phyloP scores from a whole-genome alignment of 1,140 invertebrate genomes.

The Diabrotica virgifera region DNA sequence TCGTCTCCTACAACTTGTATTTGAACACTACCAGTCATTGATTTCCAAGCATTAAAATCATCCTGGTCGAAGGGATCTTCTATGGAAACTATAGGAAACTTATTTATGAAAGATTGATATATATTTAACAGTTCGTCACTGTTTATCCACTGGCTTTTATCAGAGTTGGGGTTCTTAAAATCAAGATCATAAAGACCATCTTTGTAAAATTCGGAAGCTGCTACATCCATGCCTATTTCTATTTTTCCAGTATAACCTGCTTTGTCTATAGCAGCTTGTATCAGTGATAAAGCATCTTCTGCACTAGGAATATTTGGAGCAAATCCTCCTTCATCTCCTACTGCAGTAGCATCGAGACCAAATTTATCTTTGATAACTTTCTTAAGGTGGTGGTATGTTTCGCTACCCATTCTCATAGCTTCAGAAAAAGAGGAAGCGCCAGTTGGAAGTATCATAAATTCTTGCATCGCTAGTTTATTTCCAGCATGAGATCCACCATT shows the following conservation, averaged over 20 bases:
- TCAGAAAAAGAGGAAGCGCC: slow-evolving; percentile 91
- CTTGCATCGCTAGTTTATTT: slow-evolving; percentile 97
- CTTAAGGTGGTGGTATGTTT: slow-evolving; percentile 96
- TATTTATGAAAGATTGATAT: slow-evolving; percentile 88
- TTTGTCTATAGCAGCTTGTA: slow-evolving; percentile 88
- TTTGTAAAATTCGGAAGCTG: slow-evolving; percentile 92
- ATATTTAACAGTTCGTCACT: slow-evolving; percentile 82
- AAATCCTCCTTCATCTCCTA: slow-evolving; percentile 99
- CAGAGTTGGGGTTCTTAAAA: slow-evolving; percentile 95
- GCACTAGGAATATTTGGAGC: slow-evolving; percentile 97
- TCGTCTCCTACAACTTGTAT: slow-evolving; percentile 98
- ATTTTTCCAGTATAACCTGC: slow-evolving; percentile 92
- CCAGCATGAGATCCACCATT: slow-evolving; percentile 99
- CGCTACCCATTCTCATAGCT: slow-evolving; percentile 97
- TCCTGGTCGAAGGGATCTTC: slow-evolving; percentile 99
- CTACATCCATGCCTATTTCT: slow-evolving; percentile 99
- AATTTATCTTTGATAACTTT: slow-evolving; percentile 93
- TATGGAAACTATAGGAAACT: slow-evolving; percentile 96
- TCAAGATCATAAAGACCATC: slow-evolving; percentile 93
- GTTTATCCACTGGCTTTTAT: slow-evolving; percentile 72
- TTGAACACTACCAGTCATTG: slow-evolving; percentile 70
- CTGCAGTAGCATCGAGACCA: slow-evolving; percentile 93
- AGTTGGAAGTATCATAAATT: slow-evolving; percentile 51
- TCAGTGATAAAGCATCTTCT: slow-evolving; percentile 87
- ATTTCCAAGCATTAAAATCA: slow-evolving; percentile 92